These are phyloP conservation scores for Cassiopea andromeda DNA, from an alignment of 30 jellyfish, hydroid and myxozoan genomes.

Conservation along the genomic window DNA sequence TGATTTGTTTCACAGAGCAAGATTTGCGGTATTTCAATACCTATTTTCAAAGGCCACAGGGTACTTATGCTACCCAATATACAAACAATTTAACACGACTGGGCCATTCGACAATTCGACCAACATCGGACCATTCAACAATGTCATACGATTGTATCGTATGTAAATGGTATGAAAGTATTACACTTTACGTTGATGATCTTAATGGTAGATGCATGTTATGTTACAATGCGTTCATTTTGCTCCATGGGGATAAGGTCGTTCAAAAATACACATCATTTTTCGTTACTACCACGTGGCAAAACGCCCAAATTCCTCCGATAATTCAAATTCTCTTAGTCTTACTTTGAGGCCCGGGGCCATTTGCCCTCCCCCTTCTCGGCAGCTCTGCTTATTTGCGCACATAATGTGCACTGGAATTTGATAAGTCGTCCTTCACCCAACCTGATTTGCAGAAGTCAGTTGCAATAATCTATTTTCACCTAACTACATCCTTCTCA, in stretches of 20 bases:
- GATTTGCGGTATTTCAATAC: background rate
- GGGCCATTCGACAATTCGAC: background rate
- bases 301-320: background rate
- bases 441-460: background rate
- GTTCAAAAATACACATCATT: background rate
- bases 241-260: background rate
- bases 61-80: background rate
- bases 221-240: background rate
- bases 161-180: background rate
- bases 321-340: no score
- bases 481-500: constrained; percentile 32
- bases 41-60: background rate
- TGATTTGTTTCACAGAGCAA: background rate
- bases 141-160: background rate
- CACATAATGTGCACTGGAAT: no score
- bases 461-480: constrained; percentile 28
- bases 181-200: background rate
- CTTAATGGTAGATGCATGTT: background rate
- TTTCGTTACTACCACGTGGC: background rate
- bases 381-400: no score
- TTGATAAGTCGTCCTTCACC: background rate
- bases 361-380: no score
- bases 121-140: background rate
- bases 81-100: background rate
- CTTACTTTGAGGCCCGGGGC: no score